Percentiles rank a stretch among this genome's conserved stretches.
Evolutionary conservation across 2,888 invertebrate genomes (phyloP).

Genomic region (Thyatira batis): DNA sequence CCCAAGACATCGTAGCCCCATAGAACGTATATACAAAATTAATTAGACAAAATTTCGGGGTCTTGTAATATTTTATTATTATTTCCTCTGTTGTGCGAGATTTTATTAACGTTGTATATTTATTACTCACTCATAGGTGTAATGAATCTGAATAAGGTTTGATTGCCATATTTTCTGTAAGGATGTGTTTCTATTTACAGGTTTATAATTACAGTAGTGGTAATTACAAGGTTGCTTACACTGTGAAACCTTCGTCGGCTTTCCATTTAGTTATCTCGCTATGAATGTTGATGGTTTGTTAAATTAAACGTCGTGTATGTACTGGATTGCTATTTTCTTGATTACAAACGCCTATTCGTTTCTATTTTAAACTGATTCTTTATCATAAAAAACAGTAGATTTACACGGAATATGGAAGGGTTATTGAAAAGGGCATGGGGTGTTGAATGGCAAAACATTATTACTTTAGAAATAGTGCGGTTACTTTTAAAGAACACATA

Average conservation of each 20-base stretch:
- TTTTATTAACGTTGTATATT: constrained; percentile 78
- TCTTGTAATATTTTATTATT: constrained; percentile 81
- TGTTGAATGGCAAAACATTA: background rate
- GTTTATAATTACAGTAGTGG: constrained; percentile 76
- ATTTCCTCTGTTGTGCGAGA: constrained; percentile 71
- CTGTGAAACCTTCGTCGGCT: constrained; percentile 62
- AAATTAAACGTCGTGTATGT: constrained; percentile 75
- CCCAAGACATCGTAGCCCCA: constrained; percentile 78
- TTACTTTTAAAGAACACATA: background rate
- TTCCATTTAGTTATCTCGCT: constrained; percentile 63
- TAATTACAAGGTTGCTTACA: constrained; percentile 75
- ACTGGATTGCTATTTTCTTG: constrained; percentile 58
- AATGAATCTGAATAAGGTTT: constrained; percentile 75
- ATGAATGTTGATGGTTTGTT: constrained; percentile 72
- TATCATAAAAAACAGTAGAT: background rate
- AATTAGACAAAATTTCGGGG: constrained; percentile 79
- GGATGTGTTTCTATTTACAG: constrained; percentile 61
- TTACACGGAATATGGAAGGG: too few species aligned
- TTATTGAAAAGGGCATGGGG: too few species aligned
- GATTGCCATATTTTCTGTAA: constrained; percentile 69
- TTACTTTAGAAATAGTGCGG: background rate
- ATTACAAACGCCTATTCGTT: constrained; percentile 60
- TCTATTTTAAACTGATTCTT: constrained; percentile 13
- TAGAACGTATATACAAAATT: constrained; percentile 77
- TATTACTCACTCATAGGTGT: constrained; percentile 70